Evolutionary conservation across 2,888 invertebrate species (phyloP).

Genomic region (Thymelicus acteon): DNA sequence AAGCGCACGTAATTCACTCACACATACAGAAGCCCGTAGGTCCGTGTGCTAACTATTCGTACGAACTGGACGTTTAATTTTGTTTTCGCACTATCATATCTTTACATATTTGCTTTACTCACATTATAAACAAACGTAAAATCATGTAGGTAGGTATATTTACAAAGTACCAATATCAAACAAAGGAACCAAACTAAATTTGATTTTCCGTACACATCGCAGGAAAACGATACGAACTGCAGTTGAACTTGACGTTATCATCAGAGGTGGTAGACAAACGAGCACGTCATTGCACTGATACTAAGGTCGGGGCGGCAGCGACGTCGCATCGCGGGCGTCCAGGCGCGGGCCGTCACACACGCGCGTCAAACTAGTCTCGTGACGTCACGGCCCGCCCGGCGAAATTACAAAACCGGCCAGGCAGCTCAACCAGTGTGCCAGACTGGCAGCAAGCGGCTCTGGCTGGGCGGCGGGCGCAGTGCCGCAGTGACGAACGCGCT

Average conservation of each 20-base stretch:
- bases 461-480: constrained; percentile 50
- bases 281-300: constrained; percentile 78
- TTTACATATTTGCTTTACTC: constrained; percentile 15
- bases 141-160: constrained; percentile 10
- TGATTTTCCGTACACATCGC: constrained; percentile 4
- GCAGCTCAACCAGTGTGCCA: constrained; percentile 66
- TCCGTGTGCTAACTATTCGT: constrained; percentile 43
- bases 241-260: constrained; percentile 38
- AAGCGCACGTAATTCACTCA: constrained; percentile 67
- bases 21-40: constrained; percentile 49
- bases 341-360: constrained; percentile 79
- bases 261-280: constrained; percentile 58
- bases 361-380: constrained; percentile 81
- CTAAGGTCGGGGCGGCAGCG: constrained; percentile 76
- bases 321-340: constrained; percentile 67
- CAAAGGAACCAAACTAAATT: constrained; percentile 24
- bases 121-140: constrained; percentile 23
- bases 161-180: constrained; percentile 28
- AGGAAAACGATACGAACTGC: constrained; percentile 7
- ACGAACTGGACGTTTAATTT: constrained; percentile 34
- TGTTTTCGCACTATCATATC: constrained; percentile 26
- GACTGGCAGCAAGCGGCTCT: constrained; percentile 38
- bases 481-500: constrained; percentile 78
- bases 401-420: constrained; percentile 82
- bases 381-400: constrained; percentile 82